Percentiles rank a stretch among this genome's conserved stretches.
Evolutionary conservation across 2,797 vertebrate species (phyloP).

Genomic region (Psittacula derbiana): DNA sequence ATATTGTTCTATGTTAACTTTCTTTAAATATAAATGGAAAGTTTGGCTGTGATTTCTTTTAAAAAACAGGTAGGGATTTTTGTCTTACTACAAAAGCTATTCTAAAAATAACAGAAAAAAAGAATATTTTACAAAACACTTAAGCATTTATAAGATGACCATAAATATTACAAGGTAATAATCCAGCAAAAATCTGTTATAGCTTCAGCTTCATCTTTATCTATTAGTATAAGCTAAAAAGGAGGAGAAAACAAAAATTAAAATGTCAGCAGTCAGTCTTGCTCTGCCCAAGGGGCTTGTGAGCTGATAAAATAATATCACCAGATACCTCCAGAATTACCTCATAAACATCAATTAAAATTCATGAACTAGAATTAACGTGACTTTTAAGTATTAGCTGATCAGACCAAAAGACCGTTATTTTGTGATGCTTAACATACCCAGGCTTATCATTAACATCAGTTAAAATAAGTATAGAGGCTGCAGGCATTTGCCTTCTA

Average conservation of each 20-base stretch:
- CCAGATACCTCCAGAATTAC: neutral
- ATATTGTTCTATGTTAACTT: neutral
- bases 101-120: neutral
- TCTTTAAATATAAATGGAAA: neutral
- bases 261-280: neutral
- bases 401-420: conserved; percentile 11
- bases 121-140: neutral
- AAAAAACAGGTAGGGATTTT: neutral
- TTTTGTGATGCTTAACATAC: conserved; percentile 40
- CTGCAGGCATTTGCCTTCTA: neutral
- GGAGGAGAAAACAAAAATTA: neutral
- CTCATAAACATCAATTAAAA: conserved; percentile 21
- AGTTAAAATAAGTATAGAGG: conserved; percentile 32
- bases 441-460: conserved; percentile 40
- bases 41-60: neutral
- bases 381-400: conserved; percentile 31
- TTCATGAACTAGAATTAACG: conserved; percentile 18
- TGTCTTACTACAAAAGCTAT: neutral
- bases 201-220: neutral
- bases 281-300: neutral
- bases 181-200: neutral
- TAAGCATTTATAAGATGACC: neutral
- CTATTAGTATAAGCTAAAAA: neutral
- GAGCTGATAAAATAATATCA: neutral
- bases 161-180: neutral